A percentile compares a stretch with the other conserved stretches of the same genome.
Evolutionary conservation across 2,797 vertebrate species (phyloP).

Genomic region (Scomberomorus guttatus): DNA sequence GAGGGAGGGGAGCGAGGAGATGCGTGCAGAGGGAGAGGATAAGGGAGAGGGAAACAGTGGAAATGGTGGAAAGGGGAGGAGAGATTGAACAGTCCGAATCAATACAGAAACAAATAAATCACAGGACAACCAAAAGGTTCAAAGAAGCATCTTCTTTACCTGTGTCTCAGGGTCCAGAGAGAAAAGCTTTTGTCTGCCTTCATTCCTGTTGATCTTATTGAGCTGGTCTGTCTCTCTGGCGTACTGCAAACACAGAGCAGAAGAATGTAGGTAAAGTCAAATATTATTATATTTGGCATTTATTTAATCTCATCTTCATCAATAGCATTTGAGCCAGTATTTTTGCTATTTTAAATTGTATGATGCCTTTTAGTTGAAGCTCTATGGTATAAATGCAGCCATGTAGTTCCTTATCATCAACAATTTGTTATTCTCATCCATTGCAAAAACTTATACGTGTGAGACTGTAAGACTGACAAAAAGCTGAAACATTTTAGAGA

Average conservation of each 20-base stretch:
- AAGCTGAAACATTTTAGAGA: not conserved
- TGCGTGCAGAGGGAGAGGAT: not conserved
- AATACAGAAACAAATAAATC: conserved; percentile 58
- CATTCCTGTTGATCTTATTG: conserved; percentile 95
- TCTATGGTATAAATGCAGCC: not conserved
- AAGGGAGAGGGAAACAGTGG: not conserved
- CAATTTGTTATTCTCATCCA: not conserved
- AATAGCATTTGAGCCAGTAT: not conserved
- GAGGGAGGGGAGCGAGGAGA: not conserved
- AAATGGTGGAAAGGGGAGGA: not conserved
- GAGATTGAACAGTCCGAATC: conserved; percentile 33
- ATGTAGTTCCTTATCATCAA: not conserved
- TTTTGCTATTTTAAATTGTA: not conserved
- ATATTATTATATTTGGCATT: not conserved
- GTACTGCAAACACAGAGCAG: conserved; percentile 85
- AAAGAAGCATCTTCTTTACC: conserved; percentile 80
- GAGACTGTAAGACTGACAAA: not conserved
- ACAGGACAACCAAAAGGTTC: not conserved
- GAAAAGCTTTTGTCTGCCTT: conserved; percentile 95
- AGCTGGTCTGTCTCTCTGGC: conserved; percentile 96
- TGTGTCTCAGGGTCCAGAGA: conserved; percentile 95
- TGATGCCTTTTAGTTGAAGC: not conserved
- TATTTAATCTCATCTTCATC: not conserved
- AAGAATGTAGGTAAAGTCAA: not conserved
- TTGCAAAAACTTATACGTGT: not conserved